These are phyloP conservation scores for Tetragonula carbonaria DNA, from an alignment of 2,888 invertebrate genomes.

Conservation along the genomic window DNA sequence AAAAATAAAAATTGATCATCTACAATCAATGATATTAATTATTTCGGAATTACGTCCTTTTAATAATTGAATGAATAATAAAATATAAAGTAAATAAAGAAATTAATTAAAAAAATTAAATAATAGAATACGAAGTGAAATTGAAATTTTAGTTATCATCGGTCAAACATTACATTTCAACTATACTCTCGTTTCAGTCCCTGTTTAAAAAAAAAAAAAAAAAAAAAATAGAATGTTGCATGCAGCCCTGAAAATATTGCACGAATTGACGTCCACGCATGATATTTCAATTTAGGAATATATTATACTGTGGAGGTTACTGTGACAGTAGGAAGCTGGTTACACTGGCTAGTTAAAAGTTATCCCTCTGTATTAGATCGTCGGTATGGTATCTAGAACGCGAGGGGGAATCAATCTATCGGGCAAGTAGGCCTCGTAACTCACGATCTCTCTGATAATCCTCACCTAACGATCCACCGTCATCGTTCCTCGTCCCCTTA, in stretches of 20 bases:
- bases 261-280: background rate
- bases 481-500: slow-evolving; percentile 35
- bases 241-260: background rate
- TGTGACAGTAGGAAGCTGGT: slow-evolving; percentile 24
- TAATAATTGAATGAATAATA: no score
- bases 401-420: slow-evolving; percentile 59
- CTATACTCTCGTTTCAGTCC: background rate
- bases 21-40: no score
- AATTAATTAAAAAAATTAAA: no score
- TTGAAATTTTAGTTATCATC: background rate
- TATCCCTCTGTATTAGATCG: slow-evolving; percentile 25
- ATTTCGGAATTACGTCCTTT: no score
- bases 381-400: slow-evolving; percentile 42
- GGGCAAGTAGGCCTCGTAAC: slow-evolving; percentile 59
- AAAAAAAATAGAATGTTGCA: background rate
- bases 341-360: slow-evolving; percentile 42
- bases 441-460: slow-evolving; percentile 57
- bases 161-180: background rate
- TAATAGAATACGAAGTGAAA: no score
- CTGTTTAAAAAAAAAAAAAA: background rate
- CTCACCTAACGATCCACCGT: slow-evolving; percentile 16
- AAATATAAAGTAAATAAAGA: no score
- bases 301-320: background rate
- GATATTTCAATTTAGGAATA: background rate
- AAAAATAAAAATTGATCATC: no score